Evolutionary conservation across 2,888 invertebrate species (phyloP).

Genomic region (Keiferia lycopersicella): DNA sequence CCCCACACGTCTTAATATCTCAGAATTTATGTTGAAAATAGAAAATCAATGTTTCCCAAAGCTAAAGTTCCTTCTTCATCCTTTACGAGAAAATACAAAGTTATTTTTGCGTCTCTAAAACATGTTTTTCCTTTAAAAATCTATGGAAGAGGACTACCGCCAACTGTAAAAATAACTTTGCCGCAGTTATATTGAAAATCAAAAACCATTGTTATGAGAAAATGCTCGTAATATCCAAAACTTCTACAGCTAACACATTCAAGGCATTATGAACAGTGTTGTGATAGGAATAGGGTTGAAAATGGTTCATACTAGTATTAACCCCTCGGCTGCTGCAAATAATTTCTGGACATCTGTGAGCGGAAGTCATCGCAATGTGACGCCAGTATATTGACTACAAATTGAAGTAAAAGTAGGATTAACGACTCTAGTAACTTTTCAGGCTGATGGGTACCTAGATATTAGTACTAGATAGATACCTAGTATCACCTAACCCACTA

Average conservation of each 20-base stretch:
- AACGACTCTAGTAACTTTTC: not conserved
- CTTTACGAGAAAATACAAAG: slow-evolving; percentile 4
- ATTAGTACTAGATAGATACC: too few relatives aligned
- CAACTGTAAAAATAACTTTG: slow-evolving; percentile 21
- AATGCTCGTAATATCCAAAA: slow-evolving; percentile 21
- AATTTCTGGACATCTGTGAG: slow-evolving; percentile 43
- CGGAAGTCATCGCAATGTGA: slow-evolving; percentile 41
- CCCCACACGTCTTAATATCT: slow-evolving; percentile 18
- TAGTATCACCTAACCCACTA: too few relatives aligned
- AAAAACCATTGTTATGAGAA: slow-evolving; percentile 38
- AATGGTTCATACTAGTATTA: not conserved
- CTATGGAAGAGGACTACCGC: not conserved
- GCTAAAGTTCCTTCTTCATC: not conserved
- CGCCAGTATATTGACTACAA: slow-evolving; percentile 29
- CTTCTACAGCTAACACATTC: not conserved
- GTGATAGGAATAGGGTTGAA: slow-evolving; percentile 15
- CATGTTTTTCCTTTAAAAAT: not conserved
- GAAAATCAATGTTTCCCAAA: not conserved
- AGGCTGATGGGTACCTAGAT: too few relatives aligned
- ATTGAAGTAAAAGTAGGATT: not conserved
- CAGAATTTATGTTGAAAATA: slow-evolving; percentile 21
- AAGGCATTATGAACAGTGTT: not conserved
- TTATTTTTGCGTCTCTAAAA: not conserved
- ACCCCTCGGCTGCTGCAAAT: slow-evolving; percentile 16
- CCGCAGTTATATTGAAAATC: slow-evolving; percentile 39